Evolutionary conservation across 1,140 invertebrate genomes (phyloP), one percentile per base, ranked within the genome.

Genomic region (Drosophila nigromelanica): DNA sequence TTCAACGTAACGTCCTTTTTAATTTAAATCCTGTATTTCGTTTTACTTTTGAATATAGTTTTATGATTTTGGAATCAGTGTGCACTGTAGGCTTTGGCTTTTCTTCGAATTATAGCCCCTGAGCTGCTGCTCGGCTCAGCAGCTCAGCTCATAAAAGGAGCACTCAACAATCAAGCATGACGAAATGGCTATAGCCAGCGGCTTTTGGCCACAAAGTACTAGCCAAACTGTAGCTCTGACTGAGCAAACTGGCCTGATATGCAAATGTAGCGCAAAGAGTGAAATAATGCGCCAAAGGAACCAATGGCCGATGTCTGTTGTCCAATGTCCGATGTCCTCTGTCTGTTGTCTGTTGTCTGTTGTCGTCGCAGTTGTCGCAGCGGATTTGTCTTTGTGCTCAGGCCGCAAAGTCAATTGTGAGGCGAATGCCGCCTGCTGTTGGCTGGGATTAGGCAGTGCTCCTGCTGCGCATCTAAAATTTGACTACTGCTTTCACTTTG

Each of bases 401-500:
- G 61, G 79, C 83, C 82, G 83, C 79, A 83, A 58, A 89, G 82
- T 89, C 82, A 87, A 89, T 89, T 87, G 82, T 74, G 45, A 74
- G 77, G 30, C 24, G 40, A 68, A 75, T 78, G 69, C 74, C 69
- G 76, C 70, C 70, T 73, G 69, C 48, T 37, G 66, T 40, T 60
- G 63, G 33, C 59, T 50, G 48, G 61, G 74, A 87, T 87, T 89
- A 76, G 79, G 48, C 70, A 71, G 50, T 1, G 27, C 82, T 78
- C 82, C 83, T 83, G 83, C 83, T 80, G 83, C 43, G 83, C 73
- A 51, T 55, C 72, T 69, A 76, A 87, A 76, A 89, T 87, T 86
- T 87, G 71, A 86, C 82, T 86, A 86, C 82, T 85, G 79, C 82
- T 87, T 87, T 87, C 82, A 87, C 82, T 87, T 71, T 37, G 48